Percentiles rank a stretch among this genome's conserved stretches.
These are phyloP conservation scores for Xylocopa sonorina DNA, from an alignment of 1,140 invertebrate genomes.

Conservation along the genomic window DNA sequence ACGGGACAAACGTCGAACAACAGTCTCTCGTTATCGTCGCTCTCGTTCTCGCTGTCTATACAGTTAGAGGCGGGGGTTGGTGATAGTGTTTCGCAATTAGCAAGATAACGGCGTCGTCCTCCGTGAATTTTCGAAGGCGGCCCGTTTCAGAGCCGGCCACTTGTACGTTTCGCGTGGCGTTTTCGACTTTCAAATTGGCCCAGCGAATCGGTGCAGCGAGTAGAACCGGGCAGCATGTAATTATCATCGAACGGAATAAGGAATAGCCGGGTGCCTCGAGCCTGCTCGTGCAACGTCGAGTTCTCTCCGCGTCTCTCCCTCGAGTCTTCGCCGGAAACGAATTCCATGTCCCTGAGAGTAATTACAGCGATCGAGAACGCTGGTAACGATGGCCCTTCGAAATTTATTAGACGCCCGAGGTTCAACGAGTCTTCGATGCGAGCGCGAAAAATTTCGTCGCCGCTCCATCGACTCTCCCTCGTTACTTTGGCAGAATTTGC, in stretches of 20 bases:
- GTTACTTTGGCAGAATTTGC: too few species aligned
- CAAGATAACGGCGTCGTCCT: neutral
- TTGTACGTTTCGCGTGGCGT: slow-evolving; percentile 3
- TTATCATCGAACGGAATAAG: slow-evolving; percentile 39
- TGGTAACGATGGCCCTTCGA: neutral
- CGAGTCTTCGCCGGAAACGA: slow-evolving; percentile 12
- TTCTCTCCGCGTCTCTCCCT: neutral
- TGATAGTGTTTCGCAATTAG: slow-evolving; percentile 28
- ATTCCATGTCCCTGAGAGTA: slow-evolving; percentile 22
- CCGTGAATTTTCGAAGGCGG: neutral
- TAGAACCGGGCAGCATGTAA: neutral
- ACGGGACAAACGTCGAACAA: neutral
- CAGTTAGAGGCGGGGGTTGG: slow-evolving; percentile 18
- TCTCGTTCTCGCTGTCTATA: neutral
- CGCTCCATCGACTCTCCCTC: too few species aligned
- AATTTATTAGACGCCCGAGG: slow-evolving; percentile 1
- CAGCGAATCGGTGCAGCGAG: slow-evolving; percentile 18
- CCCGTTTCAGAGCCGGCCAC: neutral
- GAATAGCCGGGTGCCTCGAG: neutral
- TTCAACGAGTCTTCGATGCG: neutral
- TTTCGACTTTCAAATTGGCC: slow-evolving; percentile 34
- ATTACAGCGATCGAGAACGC: slow-evolving; percentile 10
- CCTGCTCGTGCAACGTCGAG: slow-evolving; percentile 9
- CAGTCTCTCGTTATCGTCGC: neutral
- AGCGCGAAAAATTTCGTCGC: neutral